A percentile compares a stretch with the other conserved stretches of the same genome.
These are phyloP conservation scores for Gymnocephalus cernua DNA, from an alignment of 2,113 vertebrate species.

Conservation along the genomic window DNA sequence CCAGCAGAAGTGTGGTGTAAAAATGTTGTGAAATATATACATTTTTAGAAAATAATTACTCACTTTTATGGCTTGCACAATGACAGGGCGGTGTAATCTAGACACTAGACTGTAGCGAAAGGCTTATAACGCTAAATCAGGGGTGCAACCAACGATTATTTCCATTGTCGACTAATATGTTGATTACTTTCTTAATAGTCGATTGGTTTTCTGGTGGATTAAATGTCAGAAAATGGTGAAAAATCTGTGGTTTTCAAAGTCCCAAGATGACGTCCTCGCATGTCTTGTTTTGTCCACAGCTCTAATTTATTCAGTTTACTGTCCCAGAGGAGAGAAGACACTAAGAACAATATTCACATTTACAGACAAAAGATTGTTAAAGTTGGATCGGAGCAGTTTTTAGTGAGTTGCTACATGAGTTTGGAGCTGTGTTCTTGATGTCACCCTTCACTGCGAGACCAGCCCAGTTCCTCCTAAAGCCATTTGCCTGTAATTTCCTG, in stretches of 20 bases:
- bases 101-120: background rate
- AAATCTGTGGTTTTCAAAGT: too few relatives aligned
- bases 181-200: too few relatives aligned
- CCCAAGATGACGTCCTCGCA: too few relatives aligned
- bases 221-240: too few relatives aligned
- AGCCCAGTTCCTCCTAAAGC: slow-evolving; percentile 38
- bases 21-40: background rate
- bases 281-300: too few relatives aligned
- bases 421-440: background rate
- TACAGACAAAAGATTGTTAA: background rate
- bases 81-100: background rate
- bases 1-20: background rate
- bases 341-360: too few relatives aligned
- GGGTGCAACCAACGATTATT: too few relatives aligned
- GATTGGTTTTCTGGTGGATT: too few relatives aligned
- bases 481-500: slow-evolving; percentile 75
- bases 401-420: background rate
- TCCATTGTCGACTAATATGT: too few relatives aligned
- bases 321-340: too few relatives aligned
- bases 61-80: background rate
- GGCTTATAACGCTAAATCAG: background rate
- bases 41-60: background rate
- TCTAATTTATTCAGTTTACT: too few relatives aligned
- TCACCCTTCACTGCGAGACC: background rate
- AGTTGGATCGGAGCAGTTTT: background rate